Evolutionary conservation across 2,888 invertebrate species (phyloP).

Genomic region (Cataglyphis altisquamis): DNA sequence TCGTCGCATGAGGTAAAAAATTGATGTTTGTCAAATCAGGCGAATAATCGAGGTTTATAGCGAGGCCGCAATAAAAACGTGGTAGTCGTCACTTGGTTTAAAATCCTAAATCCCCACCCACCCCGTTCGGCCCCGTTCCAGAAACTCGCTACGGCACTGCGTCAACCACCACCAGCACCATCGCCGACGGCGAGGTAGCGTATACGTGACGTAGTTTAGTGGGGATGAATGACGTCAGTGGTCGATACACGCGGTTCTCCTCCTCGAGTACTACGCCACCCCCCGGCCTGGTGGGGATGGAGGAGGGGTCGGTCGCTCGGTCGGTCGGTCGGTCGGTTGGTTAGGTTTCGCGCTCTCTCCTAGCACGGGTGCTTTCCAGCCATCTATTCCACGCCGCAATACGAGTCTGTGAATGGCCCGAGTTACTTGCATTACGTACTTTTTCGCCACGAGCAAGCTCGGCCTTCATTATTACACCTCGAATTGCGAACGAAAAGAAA

Average conservation of each 20-base stretch:
- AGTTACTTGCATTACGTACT: slow-evolving; percentile 74
- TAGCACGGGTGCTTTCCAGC: slow-evolving; percentile 62
- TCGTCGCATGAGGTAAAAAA: slow-evolving; percentile 50
- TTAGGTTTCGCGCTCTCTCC: slow-evolving; percentile 50
- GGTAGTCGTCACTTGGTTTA: slow-evolving; percentile 17
- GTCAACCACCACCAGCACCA: slow-evolving; percentile 61
- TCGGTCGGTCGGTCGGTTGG: slow-evolving; percentile 44
- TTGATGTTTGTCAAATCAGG: slow-evolving; percentile 56
- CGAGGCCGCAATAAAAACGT: slow-evolving; percentile 56
- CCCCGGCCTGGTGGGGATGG: slow-evolving; percentile 50
- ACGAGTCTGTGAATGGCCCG: slow-evolving; percentile 73
- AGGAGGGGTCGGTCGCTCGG: slow-evolving; percentile 37
- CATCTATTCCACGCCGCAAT: slow-evolving; percentile 74
- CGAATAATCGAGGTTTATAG: slow-evolving; percentile 61
- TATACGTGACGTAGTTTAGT: slow-evolving; percentile 83
- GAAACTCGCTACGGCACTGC: slow-evolving; percentile 74
- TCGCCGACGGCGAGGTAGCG: slow-evolving; percentile 69
- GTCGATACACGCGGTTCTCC: slow-evolving; percentile 83
- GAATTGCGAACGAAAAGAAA: slow-evolving; percentile 58
- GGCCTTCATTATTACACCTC: slow-evolving; percentile 74
- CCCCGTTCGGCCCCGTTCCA: slow-evolving; percentile 39
- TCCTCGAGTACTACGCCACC: slow-evolving; percentile 82
- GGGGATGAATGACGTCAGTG: slow-evolving; percentile 83
- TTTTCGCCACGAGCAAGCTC: slow-evolving; percentile 66
- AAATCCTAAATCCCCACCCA: slow-evolving; percentile 39